Base-by-base conservation (phyloP, 2,113 vertebrate genomes). In the Ellobius talpinus region DNA sequence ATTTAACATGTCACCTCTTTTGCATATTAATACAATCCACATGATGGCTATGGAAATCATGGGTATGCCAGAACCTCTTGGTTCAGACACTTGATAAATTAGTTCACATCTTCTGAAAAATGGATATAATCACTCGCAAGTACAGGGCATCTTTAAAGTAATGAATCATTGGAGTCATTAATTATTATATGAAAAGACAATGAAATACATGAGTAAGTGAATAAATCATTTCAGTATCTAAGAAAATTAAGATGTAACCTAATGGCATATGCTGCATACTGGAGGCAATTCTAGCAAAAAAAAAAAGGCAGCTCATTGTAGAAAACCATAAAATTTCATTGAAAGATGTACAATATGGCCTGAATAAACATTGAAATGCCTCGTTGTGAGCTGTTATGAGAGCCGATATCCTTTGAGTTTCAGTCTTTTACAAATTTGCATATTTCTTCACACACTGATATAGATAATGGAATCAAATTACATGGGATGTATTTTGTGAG, bases 71-170 rank as follows among this genome's bases (percentile, higher is more conserved):
- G 88, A 45, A 65, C 73, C 39, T 93, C 65, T 86, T 76, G 55
- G 55, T 58, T 78, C 29, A 89, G 31, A 42, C 42, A 85, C 76
- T 74, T 95, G 89, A 95, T 68, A 89, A 93, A 94, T 87, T 94
- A 39, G 0, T 4, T 74, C 42, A 33, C 16, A 36, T 58, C 24
- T 58, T 93, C 23, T 76, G 72, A 72, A 86, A 89, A 87, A 61
- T 55, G n/a, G 31, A 88, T 82, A 65, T 50, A 70, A 84, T 84
- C 47, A 93, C 52, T 88, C 52, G n/a, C 16, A 68, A 90, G 55
- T 61, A 55, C 14, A 84, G 33, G 70, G 39, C 77, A 91, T n/a
- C 76, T 52, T 77, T 72, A 36, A 81, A 95, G 72, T 65, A 70
- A 91, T 86, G 52, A 90, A 55, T 96, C 55, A 42, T 26, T 47